A percentile compares a stretch with the other conserved stretches of the same genome.
Conservation (phyloP, 2,797 vertebrate genomes). For the Hydrolagus colliei region DNA sequence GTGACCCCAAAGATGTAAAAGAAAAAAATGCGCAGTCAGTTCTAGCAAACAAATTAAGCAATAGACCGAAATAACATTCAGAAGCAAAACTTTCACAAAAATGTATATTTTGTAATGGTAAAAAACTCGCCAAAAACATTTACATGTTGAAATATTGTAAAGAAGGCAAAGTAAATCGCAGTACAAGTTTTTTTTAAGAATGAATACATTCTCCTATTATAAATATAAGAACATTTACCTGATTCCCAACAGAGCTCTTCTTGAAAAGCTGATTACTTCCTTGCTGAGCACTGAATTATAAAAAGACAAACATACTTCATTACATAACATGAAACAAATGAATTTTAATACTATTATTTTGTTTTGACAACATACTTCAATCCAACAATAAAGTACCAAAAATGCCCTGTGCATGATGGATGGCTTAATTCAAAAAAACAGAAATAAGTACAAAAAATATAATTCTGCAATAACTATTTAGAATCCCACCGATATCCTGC, state of each 20-base stretch:
- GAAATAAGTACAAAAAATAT: background rate
- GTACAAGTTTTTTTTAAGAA: no score
- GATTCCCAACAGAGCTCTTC: constrained; percentile 84
- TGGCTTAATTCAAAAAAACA: no score
- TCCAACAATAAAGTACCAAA: no score
- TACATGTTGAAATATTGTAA: background rate
- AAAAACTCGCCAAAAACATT: background rate
- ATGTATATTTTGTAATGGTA: no score
- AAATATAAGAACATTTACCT: constrained; percentile 58
- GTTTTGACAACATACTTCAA: no score
- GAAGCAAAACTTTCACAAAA: background rate
- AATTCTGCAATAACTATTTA: background rate
- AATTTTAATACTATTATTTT: no score
- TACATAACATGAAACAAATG: background rate
- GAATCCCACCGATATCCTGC: no score
- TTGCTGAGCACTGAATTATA: constrained; percentile 77
- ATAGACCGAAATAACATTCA: background rate
- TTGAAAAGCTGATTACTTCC: constrained; percentile 84
- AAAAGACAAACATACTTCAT: background rate
- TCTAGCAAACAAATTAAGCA: background rate
- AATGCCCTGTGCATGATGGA: no score
- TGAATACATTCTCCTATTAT: background rate
- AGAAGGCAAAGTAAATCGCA: constrained; percentile 4
- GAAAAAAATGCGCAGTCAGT: no score
- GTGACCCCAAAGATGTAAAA: background rate